These are phyloP conservation scores for Drosophila melanosoma DNA, from an alignment of 2,888 invertebrate species.

Conservation along the genomic window DNA sequence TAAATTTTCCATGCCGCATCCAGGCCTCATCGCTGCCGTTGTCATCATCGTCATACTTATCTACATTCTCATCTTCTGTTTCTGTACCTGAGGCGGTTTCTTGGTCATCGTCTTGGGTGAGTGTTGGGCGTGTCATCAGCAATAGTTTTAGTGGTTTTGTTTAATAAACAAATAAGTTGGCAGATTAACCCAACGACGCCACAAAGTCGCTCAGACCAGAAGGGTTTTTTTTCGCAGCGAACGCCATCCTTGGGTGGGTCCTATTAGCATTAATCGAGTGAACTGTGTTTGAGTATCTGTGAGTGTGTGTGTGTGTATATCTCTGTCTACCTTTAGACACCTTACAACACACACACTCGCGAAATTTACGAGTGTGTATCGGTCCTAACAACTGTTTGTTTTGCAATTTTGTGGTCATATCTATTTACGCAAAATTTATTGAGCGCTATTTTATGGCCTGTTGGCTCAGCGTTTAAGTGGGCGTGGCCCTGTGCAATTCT, in stretches of 20 bases:
- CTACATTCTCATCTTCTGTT: slow-evolving; percentile 13
- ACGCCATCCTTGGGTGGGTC: slow-evolving; percentile 59
- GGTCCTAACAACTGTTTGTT: slow-evolving; percentile 74
- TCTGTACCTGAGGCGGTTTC: slow-evolving; percentile 24
- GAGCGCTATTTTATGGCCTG: slow-evolving; percentile 60
- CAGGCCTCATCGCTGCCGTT: slow-evolving; percentile 17
- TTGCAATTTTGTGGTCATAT: slow-evolving; percentile 67
- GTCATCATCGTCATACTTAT: slow-evolving; percentile 2
- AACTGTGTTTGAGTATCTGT: slow-evolving; percentile 11
- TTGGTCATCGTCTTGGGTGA: slow-evolving; percentile 19
- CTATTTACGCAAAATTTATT: slow-evolving; percentile 60
- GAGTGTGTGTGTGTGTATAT: slow-evolving; percentile 18
- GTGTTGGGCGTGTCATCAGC: slow-evolving; percentile 58
- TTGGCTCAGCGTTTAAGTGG: slow-evolving; percentile 56
- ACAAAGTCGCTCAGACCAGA: slow-evolving; percentile 60
- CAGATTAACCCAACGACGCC: slow-evolving; percentile 64
- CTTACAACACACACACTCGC: slow-evolving; percentile 5
- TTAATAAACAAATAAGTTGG: slow-evolving; percentile 74
- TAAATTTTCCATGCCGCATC: slow-evolving; percentile 29
- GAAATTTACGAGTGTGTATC: slow-evolving; percentile 65
- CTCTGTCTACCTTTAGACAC: slow-evolving; percentile 24
- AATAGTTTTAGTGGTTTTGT: slow-evolving; percentile 71
- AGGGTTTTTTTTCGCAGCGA: slow-evolving; percentile 41
- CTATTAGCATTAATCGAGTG: slow-evolving; percentile 70
- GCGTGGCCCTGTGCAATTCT: slow-evolving; percentile 28